Conservation (phyloP, 2,888 invertebrate species). For the Cephus spinipes region DNA sequence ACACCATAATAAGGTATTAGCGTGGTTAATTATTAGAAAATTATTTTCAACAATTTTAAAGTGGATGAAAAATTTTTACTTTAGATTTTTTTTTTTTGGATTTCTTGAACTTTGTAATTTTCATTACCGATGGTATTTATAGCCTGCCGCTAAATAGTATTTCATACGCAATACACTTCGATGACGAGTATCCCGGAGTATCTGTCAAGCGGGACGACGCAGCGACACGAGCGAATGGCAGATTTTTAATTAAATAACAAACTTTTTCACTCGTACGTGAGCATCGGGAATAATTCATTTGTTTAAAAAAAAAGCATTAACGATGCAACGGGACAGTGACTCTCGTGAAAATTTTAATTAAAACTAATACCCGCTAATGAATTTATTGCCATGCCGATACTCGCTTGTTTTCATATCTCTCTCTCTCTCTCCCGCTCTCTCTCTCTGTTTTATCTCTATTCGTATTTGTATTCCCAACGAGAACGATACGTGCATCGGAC, state of each 20-base stretch:
- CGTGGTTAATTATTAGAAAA: too few species aligned
- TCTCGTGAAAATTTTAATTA: slow-evolving; percentile 33
- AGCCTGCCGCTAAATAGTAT: neutral
- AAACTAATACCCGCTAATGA: slow-evolving; percentile 34
- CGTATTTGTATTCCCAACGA: too few species aligned
- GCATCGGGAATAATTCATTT: slow-evolving; percentile 28
- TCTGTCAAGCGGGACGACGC: slow-evolving; percentile 32
- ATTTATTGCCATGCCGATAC: slow-evolving; percentile 20
- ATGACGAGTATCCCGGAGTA: neutral
- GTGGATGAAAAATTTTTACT: too few species aligned
- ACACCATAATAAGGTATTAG: too few species aligned
- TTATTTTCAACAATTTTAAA: too few species aligned
- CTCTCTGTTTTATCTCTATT: too few species aligned
- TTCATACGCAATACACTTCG: neutral
- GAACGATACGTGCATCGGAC: too few species aligned
- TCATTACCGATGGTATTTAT: neutral
- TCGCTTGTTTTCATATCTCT: neutral
- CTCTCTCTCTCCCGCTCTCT: too few species aligned
- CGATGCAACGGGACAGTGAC: slow-evolving; percentile 16
- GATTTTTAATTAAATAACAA: slow-evolving; percentile 41
- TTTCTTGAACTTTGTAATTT: too few species aligned
- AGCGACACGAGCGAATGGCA: slow-evolving; percentile 25
- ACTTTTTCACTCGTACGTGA: slow-evolving; percentile 23
- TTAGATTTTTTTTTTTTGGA: too few species aligned
- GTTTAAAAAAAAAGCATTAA: slow-evolving; percentile 19